phyloP scores from a whole-genome alignment of 1,140 invertebrate species.

The Homalodisca vitripennis region DNA sequence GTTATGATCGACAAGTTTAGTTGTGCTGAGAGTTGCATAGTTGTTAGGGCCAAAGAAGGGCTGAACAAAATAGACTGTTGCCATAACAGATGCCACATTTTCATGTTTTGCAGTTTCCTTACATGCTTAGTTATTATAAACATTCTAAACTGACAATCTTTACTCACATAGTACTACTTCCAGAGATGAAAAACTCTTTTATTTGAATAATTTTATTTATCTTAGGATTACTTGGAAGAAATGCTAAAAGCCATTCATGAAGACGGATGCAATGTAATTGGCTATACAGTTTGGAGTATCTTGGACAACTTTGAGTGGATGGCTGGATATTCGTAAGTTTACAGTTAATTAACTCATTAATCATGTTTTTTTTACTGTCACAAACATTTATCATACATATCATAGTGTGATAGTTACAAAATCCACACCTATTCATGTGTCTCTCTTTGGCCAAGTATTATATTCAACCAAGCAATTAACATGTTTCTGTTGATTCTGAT shows the following conservation, averaged over 20 bases:
- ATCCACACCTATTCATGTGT: background rate
- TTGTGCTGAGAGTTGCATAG: too few species aligned
- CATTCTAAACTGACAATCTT: background rate
- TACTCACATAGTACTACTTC: too few species aligned
- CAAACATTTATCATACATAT: background rate
- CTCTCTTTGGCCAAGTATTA: background rate
- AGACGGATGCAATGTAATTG: slow-evolving; percentile 60
- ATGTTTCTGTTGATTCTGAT: background rate
- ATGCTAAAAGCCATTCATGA: slow-evolving; percentile 63
- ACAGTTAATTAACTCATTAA: background rate
- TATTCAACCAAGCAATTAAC: background rate
- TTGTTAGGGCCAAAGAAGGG: background rate
- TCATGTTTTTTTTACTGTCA: background rate
- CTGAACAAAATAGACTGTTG: background rate
- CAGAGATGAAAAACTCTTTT: too few species aligned
- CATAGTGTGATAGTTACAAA: background rate
- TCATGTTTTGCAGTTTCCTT: too few species aligned
- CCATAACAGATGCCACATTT: too few species aligned
- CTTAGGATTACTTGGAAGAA: slow-evolving; percentile 60
- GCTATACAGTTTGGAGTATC: slow-evolving; percentile 71
- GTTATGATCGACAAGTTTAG: too few species aligned
- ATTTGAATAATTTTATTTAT: slow-evolving; percentile 33
- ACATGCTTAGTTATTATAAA: background rate
- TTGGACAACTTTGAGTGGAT: slow-evolving; percentile 82
- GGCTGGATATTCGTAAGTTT: slow-evolving; percentile 60